Conservation (phyloP, 2,888 invertebrate genomes). For the Gortyna flavago region DNA sequence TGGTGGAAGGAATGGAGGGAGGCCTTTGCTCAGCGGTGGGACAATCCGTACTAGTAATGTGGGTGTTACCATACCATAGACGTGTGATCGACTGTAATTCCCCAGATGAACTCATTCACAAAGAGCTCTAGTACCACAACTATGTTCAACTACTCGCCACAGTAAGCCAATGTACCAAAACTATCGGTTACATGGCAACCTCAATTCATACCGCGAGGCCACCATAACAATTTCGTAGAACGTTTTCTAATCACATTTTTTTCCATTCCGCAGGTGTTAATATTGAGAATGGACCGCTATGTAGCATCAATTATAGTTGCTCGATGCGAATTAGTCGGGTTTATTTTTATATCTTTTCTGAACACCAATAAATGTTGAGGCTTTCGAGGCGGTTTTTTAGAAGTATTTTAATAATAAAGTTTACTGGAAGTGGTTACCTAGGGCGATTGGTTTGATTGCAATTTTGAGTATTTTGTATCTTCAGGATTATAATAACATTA, state of each 20-base stretch:
- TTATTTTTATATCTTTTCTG: conserved; percentile 44
- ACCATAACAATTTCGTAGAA: conserved; percentile 49
- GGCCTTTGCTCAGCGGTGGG: neutral
- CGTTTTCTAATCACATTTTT: conserved; percentile 63
- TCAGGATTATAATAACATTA: too few species aligned
- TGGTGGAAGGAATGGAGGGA: neutral
- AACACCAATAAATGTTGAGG: conserved; percentile 25
- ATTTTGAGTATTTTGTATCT: too few species aligned
- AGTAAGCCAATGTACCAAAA: conserved; percentile 22
- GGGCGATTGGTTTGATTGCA: neutral
- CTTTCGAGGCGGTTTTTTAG: neutral
- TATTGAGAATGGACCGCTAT: conserved; percentile 73
- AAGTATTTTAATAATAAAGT: conserved; percentile 16
- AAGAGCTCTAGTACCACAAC: neutral
- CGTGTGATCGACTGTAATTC: neutral
- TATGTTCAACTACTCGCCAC: conserved; percentile 14
- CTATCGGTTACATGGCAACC: conserved; percentile 57
- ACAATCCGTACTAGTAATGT: neutral
- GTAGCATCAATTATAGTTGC: conserved; percentile 70
- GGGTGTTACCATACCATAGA: too few species aligned
- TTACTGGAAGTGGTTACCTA: conserved; percentile 4
- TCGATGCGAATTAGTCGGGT: conserved; percentile 60
- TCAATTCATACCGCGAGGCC: conserved; percentile 51
- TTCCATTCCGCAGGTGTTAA: conserved; percentile 67
- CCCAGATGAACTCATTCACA: neutral